Conservation (phyloP, 2,888 invertebrate species). For the Eretmocerus hayati region DNA sequence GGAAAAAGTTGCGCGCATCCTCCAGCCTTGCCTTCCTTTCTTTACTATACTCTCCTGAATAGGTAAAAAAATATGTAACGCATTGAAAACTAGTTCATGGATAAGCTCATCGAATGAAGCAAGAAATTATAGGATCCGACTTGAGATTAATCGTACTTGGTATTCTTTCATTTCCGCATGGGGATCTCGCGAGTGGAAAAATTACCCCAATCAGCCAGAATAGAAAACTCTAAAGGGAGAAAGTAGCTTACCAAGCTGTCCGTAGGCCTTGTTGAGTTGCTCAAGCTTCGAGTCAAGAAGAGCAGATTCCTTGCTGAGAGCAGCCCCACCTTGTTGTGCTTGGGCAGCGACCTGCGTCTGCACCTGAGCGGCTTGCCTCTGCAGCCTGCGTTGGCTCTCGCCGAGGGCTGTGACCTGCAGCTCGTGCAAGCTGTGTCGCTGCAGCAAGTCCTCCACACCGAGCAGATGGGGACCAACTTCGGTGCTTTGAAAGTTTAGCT, state of each 20-base stretch:
- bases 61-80: too few relatives aligned
- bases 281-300: constrained; percentile 66
- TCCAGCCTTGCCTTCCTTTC: constrained; percentile 78
- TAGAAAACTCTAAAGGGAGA: not conserved
- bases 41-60: constrained; percentile 59
- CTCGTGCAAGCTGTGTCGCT: constrained; percentile 89
- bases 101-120: too few relatives aligned
- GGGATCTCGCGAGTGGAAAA: too few relatives aligned
- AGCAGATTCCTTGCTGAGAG: constrained; percentile 42
- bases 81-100: too few relatives aligned
- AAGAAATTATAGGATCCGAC: too few relatives aligned
- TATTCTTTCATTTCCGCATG: too few relatives aligned
- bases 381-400: constrained; percentile 74
- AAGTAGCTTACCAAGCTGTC: constrained; percentile 51
- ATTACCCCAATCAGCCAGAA: too few relatives aligned
- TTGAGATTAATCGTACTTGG: too few relatives aligned
- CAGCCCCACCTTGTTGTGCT: constrained; percentile 13
- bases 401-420: constrained; percentile 75
- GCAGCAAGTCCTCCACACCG: constrained; percentile 89
- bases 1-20: constrained; percentile 88
- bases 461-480: constrained; percentile 91
- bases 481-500: constrained; percentile 68
- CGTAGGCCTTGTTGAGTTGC: constrained; percentile 70
- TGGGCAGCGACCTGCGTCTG: constrained; percentile 50
- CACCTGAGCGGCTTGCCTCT: constrained; percentile 53